Evolutionary conservation across 2,113 vertebrate species (phyloP).

Genomic region (Entomyzon cyanotis): DNA sequence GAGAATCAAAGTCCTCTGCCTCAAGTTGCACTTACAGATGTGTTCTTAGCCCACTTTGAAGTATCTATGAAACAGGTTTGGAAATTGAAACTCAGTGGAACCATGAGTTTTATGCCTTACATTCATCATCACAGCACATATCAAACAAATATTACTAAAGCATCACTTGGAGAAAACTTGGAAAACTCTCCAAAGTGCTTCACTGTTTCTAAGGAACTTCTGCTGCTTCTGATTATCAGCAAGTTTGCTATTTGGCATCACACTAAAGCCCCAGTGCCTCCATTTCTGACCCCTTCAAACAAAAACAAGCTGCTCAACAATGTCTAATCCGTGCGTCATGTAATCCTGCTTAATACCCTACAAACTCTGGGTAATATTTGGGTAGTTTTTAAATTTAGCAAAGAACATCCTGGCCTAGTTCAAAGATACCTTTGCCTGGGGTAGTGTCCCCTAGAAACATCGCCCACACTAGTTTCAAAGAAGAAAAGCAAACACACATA

Average conservation of each 20-base stretch:
- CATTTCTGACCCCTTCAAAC: slow-evolving; percentile 67
- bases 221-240: not conserved
- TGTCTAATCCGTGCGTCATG: slow-evolving; percentile 76
- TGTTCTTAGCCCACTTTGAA: not conserved
- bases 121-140: not conserved
- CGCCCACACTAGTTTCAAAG: not conserved
- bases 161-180: not conserved
- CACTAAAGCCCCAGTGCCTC: slow-evolving; percentile 3
- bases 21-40: not conserved
- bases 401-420: slow-evolving; percentile 85
- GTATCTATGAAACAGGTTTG: not conserved
- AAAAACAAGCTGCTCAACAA: slow-evolving; percentile 80
- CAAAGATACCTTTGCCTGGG: slow-evolving; percentile 41
- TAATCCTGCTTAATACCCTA: slow-evolving; percentile 82
- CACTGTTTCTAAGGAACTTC: not conserved
- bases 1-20: not conserved
- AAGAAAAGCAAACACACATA: not conserved
- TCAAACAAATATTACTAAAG: not conserved
- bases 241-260: not conserved
- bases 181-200: not conserved
- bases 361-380: slow-evolving; percentile 79
- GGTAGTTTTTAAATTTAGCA: slow-evolving; percentile 77
- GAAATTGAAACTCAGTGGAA: not conserved
- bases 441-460: not conserved
- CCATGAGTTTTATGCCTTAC: not conserved